Percentiles rank a stretch among this genome's conserved stretches.
These are phyloP conservation scores for Drosophila tropicalis DNA, from an alignment of 1,140 invertebrate genomes.

Conservation along the genomic window DNA sequence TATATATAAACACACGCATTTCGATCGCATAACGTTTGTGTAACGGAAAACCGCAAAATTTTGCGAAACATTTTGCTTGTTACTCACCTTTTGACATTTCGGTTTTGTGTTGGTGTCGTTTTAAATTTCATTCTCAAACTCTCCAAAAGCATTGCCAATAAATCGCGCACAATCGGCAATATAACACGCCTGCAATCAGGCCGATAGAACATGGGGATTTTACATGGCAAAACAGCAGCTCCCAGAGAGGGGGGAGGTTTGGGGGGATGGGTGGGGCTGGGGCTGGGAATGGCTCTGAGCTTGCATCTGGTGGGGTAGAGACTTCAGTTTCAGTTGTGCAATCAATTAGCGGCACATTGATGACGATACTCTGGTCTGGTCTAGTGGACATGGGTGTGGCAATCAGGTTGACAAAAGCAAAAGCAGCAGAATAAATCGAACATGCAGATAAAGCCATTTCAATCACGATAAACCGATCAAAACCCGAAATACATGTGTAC, in stretches of 20 bases:
- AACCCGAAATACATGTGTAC: too few relatives aligned
- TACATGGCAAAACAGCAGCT: background rate
- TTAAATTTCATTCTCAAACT: constrained; percentile 9
- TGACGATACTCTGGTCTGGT: background rate
- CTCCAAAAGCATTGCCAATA: constrained; percentile 4
- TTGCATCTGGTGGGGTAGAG: background rate
- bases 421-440: background rate
- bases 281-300: background rate
- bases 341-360: constrained; percentile 39
- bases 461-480: too few relatives aligned
- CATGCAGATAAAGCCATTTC: too few relatives aligned
- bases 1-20: background rate
- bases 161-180: constrained; percentile 10
- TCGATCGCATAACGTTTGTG: background rate
- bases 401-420: background rate
- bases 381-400: background rate
- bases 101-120: background rate
- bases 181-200: constrained; percentile 2
- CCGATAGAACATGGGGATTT: background rate
- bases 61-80: background rate
- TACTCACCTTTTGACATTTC: constrained; percentile 5
- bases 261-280: background rate
- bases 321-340: constrained; percentile 26
- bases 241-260: background rate
- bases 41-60: background rate